Conservation (phyloP, 1,140 invertebrate genomes). For the Cydia fagiglandana region DNA sequence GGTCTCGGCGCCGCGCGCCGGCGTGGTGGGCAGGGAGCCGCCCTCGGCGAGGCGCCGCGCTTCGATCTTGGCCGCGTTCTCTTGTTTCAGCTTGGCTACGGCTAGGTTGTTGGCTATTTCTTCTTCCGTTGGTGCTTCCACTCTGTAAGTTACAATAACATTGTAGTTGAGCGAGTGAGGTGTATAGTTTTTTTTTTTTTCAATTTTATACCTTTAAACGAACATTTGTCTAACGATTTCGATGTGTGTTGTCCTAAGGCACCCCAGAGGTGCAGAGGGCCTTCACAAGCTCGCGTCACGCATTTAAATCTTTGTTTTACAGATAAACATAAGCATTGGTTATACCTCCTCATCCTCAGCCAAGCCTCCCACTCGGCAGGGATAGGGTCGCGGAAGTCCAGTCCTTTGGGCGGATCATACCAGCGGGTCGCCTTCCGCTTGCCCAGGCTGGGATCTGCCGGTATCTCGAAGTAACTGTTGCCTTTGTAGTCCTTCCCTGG, state of each 20-base stretch:
- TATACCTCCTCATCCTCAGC: slow-evolving; percentile 84
- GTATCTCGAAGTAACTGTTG: slow-evolving; percentile 90
- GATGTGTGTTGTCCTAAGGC: too few species aligned
- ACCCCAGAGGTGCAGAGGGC: too few species aligned
- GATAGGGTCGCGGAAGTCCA: slow-evolving; percentile 84
- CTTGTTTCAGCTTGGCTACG: slow-evolving; percentile 85
- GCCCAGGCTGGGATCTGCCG: slow-evolving; percentile 79
- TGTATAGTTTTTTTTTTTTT: too few species aligned
- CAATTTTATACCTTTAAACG: too few species aligned
- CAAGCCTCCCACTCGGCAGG: slow-evolving; percentile 92
- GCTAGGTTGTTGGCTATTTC: slow-evolving; percentile 86
- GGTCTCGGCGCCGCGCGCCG: slow-evolving; percentile 54
- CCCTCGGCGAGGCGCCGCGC: slow-evolving; percentile 57
- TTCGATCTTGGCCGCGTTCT: slow-evolving; percentile 86
- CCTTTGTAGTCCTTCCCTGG: slow-evolving; percentile 87
- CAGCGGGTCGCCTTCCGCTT: slow-evolving; percentile 83
- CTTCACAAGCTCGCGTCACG: too few species aligned
- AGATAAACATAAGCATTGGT: neutral
- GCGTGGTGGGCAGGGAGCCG: slow-evolving; percentile 53
- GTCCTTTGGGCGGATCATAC: slow-evolving; percentile 83
- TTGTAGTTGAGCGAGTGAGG: neutral
- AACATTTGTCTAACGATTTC: too few species aligned
- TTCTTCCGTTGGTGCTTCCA: slow-evolving; percentile 84
- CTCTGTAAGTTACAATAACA: slow-evolving; percentile 57
- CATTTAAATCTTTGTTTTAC: too few species aligned